phyloP scores from a whole-genome alignment of 1,140 invertebrate species.

The Trichonephila clavipes region DNA sequence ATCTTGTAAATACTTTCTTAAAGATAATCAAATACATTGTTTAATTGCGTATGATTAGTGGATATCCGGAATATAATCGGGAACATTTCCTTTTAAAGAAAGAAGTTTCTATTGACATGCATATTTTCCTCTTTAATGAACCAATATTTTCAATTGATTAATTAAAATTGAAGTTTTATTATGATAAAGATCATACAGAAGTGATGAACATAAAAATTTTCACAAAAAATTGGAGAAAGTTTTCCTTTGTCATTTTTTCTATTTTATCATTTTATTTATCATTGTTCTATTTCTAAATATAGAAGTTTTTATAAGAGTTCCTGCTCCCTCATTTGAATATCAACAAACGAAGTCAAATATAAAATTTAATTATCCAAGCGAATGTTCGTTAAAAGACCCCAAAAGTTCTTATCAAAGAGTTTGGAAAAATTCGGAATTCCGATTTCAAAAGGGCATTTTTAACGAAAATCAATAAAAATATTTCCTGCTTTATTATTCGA shows the following conservation, averaged over 20 bases:
- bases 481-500: conserved; percentile 34
- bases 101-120: not conserved
- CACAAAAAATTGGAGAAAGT: not conserved
- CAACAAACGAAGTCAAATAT: conserved; percentile 74
- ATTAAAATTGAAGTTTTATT: conserved; percentile 18
- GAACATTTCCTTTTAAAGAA: not conserved
- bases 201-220: conserved; percentile 3
- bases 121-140: not conserved
- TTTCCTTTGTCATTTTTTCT: conserved; percentile 14
- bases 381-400: conserved; percentile 68
- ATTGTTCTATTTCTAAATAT: conserved; percentile 42
- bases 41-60: too few relatives aligned
- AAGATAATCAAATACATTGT: too few relatives aligned
- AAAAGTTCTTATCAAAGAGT: conserved; percentile 27
- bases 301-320: conserved; percentile 36
- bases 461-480: conserved; percentile 69
- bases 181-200: not conserved
- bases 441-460: conserved; percentile 65
- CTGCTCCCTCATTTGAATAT: conserved; percentile 63
- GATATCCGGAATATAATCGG: not conserved
- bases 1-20: too few relatives aligned
- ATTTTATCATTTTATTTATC: conserved; percentile 46
- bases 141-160: not conserved
- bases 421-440: conserved; percentile 60
- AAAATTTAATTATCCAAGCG: conserved; percentile 69